Evolutionary conservation across 2,797 vertebrate genomes (phyloP).

Genomic region (Distichodus sexfasciatus): DNA sequence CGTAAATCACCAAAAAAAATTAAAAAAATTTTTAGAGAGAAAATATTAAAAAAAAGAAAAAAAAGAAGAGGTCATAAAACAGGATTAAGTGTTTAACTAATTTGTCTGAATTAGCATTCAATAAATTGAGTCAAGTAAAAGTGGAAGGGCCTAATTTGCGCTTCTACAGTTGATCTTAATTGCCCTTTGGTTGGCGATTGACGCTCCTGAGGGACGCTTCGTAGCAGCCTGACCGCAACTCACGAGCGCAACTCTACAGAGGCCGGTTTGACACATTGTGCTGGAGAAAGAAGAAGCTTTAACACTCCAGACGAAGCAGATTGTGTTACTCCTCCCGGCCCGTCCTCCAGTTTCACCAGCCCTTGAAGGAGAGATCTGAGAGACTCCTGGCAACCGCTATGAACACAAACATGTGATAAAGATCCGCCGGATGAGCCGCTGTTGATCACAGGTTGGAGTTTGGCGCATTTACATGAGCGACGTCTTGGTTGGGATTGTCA

Average conservation of each 20-base stretch:
- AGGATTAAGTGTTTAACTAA: no score
- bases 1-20: neutral
- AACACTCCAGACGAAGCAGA: slow-evolving; percentile 49
- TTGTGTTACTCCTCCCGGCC: slow-evolving; percentile 52
- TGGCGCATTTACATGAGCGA: neutral
- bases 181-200: slow-evolving; percentile 33
- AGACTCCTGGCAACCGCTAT: slow-evolving; percentile 43
- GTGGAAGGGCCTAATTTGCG: neutral
- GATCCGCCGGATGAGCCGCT: slow-evolving; percentile 10
- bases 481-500: neutral
- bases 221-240: slow-evolving; percentile 43
- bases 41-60: neutral
- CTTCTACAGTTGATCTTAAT: slow-evolving; percentile 23
- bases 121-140: neutral
- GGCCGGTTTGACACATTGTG: no score
- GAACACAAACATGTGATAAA: slow-evolving; percentile 34
- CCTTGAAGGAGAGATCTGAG: slow-evolving; percentile 29
- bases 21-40: neutral
- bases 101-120: no score
- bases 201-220: slow-evolving; percentile 41
- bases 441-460: neutral
- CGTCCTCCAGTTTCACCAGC: slow-evolving; percentile 35
- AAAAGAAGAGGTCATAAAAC: no score
- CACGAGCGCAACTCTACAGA: slow-evolving; percentile 45
- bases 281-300: slow-evolving; percentile 41